Conservation (phyloP, 2,113 vertebrate genomes). For the Coreoperca whiteheadi region DNA sequence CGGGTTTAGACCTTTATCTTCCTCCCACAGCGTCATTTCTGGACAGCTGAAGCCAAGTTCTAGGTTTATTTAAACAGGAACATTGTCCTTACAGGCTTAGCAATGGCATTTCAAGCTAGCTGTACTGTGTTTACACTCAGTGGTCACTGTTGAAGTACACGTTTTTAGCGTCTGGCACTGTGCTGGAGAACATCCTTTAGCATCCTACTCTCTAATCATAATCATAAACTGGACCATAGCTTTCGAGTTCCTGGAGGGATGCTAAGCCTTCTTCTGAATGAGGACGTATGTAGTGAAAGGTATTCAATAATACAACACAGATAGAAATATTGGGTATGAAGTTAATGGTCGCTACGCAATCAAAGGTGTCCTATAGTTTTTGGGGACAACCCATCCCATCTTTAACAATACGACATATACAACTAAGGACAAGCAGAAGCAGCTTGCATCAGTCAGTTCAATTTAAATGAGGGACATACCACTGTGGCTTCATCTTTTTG, state of each 20-base stretch:
- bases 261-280: not conserved
- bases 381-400: not conserved
- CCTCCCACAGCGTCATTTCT: not conserved
- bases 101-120: conserved; percentile 2
- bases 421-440: not conserved
- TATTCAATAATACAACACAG: not conserved
- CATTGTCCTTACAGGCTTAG: not conserved
- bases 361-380: no score
- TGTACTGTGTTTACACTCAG: conserved; percentile 33
- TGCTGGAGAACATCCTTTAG: not conserved
- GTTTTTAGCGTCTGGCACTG: not conserved
- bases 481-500: no score
- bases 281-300: not conserved
- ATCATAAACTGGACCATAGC: not conserved
- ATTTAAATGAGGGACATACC: not conserved
- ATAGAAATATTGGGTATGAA: not conserved
- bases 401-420: not conserved
- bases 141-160: conserved; percentile 1
- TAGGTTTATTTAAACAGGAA: conserved; percentile 5
- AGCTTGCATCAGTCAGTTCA: not conserved
- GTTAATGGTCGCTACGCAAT: not conserved
- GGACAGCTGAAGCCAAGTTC: not conserved
- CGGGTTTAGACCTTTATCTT: conserved; percentile 1
- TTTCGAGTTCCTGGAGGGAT: not conserved
- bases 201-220: not conserved